phyloP scores from a whole-genome alignment of 2,797 vertebrate species.

The Uromys caudimaculatus region DNA sequence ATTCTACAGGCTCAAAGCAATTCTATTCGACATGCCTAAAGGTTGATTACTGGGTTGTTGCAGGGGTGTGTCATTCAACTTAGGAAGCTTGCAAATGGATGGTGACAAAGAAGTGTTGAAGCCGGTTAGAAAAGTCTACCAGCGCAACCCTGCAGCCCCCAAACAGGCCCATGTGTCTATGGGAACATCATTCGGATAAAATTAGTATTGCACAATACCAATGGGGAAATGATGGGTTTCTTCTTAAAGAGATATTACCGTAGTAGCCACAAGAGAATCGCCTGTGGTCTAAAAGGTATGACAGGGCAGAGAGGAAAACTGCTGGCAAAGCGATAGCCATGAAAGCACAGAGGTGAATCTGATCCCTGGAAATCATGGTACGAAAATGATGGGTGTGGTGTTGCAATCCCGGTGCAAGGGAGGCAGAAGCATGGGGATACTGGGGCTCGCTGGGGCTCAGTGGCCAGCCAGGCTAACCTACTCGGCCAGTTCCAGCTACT shows the following conservation, averaged over 20 bases:
- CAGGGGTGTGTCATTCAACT: neutral
- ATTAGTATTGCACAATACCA: rapidly evolving
- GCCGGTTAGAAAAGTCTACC: neutral
- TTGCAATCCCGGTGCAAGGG: neutral
- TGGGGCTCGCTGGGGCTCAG: too few relatives aligned
- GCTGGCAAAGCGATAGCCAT: neutral
- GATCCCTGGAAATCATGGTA: neutral
- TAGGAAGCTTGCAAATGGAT: neutral
- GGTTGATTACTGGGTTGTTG: too few relatives aligned
- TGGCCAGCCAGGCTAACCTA: neutral
- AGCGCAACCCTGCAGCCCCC: neutral
- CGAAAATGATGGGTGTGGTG: neutral
- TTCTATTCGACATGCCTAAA: neutral
- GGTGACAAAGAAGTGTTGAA: neutral
- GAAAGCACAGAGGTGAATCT: neutral
- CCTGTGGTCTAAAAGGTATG: neutral
- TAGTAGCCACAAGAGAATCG: neutral
- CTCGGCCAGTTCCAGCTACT: neutral
- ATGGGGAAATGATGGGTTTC: neutral
- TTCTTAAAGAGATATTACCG: neutral
- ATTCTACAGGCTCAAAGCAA: neutral
- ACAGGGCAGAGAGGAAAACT: neutral
- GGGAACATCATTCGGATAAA: neutral
- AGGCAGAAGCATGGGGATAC: neutral
- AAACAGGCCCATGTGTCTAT: neutral